Evolutionary conservation across 53 echinoderm and acorn worm species (phyloP), one percentile per base, ranked within the genome.

Genomic region (Holothuria leucospilota): DNA sequence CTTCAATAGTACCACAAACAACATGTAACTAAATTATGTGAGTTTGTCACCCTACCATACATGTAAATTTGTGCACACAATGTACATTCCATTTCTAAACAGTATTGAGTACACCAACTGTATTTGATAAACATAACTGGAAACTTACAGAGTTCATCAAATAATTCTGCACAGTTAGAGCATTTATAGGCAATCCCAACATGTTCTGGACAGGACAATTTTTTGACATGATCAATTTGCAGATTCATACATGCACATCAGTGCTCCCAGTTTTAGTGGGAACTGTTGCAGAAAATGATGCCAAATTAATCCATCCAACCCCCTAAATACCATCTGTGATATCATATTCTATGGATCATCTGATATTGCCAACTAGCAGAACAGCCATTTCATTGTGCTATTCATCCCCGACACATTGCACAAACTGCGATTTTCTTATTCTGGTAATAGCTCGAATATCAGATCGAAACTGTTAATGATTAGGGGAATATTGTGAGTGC

Each of bases 171-270:
- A 64, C 23, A 64, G 64, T 64, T 2, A 64, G 28, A 28, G 49
- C 49, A 49, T 49, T 49, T 49, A 49, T n/a, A n/a, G n/a, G n/a
- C n/a, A n/a, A n/a, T n/a, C n/a, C 49, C 23, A 64, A 25, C 64
- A 64, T 64, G 64, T 64, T 64, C 64, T 64, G 64, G 64, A 64
- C 5, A 64, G 28, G 64, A 64, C 64, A 64, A 64, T 6, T 64
- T n/a, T n/a, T 64, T 64, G 64, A 64, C 64, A 64, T 64, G 64
- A 64, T 64, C 64, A 64, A 49, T 64, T 25, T 64, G 13, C 64
- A 64, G 64, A 64, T 64, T 23, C 28, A 64, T 64, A 64, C 64
- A 64, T 23, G 64, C 64, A 64, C 13, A 64, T 64, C 64, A 64
- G 64, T 64, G 20, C 20, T 11, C 10, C 15, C 8, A 11, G 13